phyloP scores from a whole-genome alignment of 2,113 vertebrate species.

The Triplophysa tibetana region DNA sequence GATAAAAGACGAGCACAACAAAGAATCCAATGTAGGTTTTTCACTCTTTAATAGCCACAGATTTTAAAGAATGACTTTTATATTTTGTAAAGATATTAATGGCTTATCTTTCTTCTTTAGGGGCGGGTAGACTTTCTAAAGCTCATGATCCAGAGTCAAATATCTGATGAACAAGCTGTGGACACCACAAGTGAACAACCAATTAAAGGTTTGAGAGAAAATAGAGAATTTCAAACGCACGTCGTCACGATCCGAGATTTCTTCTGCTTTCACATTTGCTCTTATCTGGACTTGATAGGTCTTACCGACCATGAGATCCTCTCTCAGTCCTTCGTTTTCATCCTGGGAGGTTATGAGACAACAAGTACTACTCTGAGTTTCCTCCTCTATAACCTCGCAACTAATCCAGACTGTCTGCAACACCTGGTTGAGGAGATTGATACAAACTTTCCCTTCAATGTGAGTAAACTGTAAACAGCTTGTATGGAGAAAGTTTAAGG shows the following conservation, averaged over 20 bases:
- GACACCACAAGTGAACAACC: constrained; percentile 43
- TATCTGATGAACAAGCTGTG: constrained; percentile 41
- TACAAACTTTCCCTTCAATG: constrained; percentile 75
- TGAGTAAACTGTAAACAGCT: constrained; percentile 43
- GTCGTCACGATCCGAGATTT: neutral
- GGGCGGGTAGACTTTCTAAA: constrained; percentile 79
- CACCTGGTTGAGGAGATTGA: constrained; percentile 78
- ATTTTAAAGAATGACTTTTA: neutral
- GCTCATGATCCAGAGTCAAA: constrained; percentile 79
- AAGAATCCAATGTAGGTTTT: constrained; percentile 54
- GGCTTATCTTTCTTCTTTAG: constrained; percentile 57
- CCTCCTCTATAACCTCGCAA: constrained; percentile 76
- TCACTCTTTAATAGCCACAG: neutral
- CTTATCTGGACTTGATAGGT: constrained; percentile 58
- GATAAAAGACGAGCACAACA: constrained; percentile 69
- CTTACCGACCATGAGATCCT: constrained; percentile 81
- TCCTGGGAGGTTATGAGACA: constrained; percentile 83
- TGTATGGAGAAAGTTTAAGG: neutral
- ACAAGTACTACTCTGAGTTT: constrained; percentile 75
- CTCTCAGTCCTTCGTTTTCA: constrained; percentile 78
- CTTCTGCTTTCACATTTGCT: neutral
- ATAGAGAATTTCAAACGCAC: neutral
- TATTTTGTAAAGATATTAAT: neutral
- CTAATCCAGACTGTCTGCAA: constrained; percentile 73
- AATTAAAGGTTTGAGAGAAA: constrained; percentile 60